Conservation (phyloP, 2,797 vertebrate genomes). For the Cryptoprocta ferox region DNA sequence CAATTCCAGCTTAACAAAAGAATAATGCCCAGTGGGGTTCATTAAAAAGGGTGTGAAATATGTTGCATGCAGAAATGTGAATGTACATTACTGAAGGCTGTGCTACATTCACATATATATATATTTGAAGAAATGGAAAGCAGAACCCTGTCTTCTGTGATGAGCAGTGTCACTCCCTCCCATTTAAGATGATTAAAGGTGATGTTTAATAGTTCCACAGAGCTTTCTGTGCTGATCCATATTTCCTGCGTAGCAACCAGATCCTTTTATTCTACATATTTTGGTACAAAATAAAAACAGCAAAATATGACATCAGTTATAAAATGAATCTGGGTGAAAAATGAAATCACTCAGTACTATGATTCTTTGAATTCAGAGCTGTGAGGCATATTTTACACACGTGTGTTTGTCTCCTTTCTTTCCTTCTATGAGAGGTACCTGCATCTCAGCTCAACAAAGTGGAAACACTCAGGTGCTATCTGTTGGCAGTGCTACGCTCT, state of each 20-base stretch:
- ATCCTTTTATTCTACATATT: conserved; percentile 43
- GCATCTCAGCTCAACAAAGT: not conserved
- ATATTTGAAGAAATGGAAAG: not conserved
- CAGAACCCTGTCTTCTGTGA: conserved; percentile 9
- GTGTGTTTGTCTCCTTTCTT: not conserved
- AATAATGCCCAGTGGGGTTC: conserved; percentile 63
- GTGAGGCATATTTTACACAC: not conserved
- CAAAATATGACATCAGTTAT: not conserved
- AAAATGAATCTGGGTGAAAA: conserved; percentile 10
- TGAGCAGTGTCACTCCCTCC: not conserved
- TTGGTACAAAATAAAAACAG: conserved; percentile 12
- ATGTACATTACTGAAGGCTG: not conserved
- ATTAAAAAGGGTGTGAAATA: conserved; percentile 69
- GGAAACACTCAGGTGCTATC: not conserved
- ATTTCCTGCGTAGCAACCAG: conserved; percentile 28
- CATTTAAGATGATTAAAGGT: conserved; percentile 66
- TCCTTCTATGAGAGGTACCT: not conserved
- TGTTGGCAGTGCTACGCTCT: not conserved
- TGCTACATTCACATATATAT: not conserved
- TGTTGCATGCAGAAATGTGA: conserved; percentile 42
- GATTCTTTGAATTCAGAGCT: conserved; percentile 16
- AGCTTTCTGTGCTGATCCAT: conserved; percentile 43
- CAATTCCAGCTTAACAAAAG: conserved; percentile 54
- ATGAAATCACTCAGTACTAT: not conserved
- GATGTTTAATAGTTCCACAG: conserved; percentile 16